A percentile compares a stretch with the other conserved stretches of the same genome.
Evolutionary conservation across 1,140 invertebrate genomes (phyloP).

Genomic region (Heliconius himera): DNA sequence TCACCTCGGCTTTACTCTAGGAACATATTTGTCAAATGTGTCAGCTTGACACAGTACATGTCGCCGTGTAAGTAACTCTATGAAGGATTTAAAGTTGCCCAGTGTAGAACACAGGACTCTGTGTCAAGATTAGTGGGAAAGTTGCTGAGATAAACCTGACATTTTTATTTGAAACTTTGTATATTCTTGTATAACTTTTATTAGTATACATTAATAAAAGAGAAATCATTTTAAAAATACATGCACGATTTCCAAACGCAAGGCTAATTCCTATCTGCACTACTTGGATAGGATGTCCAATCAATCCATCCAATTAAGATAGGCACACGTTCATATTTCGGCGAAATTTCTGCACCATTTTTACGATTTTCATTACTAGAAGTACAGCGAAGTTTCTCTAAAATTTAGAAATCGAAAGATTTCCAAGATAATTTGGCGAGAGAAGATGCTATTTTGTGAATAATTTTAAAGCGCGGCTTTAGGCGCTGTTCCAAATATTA

Average conservation of each 20-base stretch:
- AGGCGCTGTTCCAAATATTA: not conserved
- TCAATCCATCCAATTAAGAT: too few relatives aligned
- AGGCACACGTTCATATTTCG: too few relatives aligned
- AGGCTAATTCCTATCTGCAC: too few relatives aligned
- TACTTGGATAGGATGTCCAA: too few relatives aligned
- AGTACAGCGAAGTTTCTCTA: not conserved
- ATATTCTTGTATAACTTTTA: too few relatives aligned
- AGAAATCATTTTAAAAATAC: too few relatives aligned
- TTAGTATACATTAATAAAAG: too few relatives aligned
- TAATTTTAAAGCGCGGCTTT: not conserved
- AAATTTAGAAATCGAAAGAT: not conserved
- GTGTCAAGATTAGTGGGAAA: not conserved
- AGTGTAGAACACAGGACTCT: not conserved
- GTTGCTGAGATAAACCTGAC: not conserved
- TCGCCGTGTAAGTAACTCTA: not conserved
- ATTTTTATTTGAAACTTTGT: not conserved
- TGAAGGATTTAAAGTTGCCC: not conserved
- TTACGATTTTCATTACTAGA: too few relatives aligned
- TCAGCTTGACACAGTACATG: not conserved
- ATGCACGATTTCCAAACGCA: too few relatives aligned
- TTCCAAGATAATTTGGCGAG: not conserved
- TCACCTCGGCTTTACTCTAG: not conserved
- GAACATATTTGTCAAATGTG: constrained; percentile 1
- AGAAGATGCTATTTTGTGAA: not conserved
- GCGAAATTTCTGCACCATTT: too few relatives aligned